phyloP scores from a whole-genome alignment of 2,888 invertebrate genomes.

The Dorcus hopei region DNA sequence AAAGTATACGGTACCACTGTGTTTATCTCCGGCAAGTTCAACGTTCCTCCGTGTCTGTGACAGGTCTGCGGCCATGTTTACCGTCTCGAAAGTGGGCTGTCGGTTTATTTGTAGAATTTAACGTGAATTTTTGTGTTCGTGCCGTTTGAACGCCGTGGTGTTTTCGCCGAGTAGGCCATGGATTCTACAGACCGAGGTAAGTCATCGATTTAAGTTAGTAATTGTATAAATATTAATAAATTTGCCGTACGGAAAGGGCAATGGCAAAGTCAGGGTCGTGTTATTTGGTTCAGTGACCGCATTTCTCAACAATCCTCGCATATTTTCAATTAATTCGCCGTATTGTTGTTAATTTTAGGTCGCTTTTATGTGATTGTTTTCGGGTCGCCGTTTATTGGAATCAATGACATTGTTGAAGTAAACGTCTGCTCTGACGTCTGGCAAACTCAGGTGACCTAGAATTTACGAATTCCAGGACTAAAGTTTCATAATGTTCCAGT shows the following conservation, averaged over 20 bases:
- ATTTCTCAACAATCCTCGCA: conserved; percentile 39
- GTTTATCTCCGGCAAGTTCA: conserved; percentile 8
- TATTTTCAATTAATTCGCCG: not conserved
- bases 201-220: conserved; percentile 33
- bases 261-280: conserved; percentile 62
- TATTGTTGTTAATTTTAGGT: conserved; percentile 5
- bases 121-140: conserved; percentile 34
- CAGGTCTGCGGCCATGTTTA: conserved; percentile 44
- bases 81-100: conserved; percentile 46
- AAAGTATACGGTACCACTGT: not conserved
- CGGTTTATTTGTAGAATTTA: conserved; percentile 41
- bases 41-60: conserved; percentile 17
- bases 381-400: too few species aligned
- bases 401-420: too few species aligned
- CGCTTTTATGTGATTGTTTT: not conserved
- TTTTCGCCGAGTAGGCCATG: conserved; percentile 32
- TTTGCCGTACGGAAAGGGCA: conserved; percentile 52
- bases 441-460: too few species aligned
- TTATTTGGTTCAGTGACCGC: conserved; percentile 61
- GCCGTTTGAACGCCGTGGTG: conserved; percentile 23
- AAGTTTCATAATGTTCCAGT: not conserved
- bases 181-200: conserved; percentile 44
- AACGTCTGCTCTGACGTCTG: too few species aligned
- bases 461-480: too few species aligned
- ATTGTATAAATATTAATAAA: conserved; percentile 30